A percentile compares a stretch with the other conserved stretches of the same genome.
Conservation (phyloP, 2,797 vertebrate genomes). For the Chiroxiphia lanceolata region DNA sequence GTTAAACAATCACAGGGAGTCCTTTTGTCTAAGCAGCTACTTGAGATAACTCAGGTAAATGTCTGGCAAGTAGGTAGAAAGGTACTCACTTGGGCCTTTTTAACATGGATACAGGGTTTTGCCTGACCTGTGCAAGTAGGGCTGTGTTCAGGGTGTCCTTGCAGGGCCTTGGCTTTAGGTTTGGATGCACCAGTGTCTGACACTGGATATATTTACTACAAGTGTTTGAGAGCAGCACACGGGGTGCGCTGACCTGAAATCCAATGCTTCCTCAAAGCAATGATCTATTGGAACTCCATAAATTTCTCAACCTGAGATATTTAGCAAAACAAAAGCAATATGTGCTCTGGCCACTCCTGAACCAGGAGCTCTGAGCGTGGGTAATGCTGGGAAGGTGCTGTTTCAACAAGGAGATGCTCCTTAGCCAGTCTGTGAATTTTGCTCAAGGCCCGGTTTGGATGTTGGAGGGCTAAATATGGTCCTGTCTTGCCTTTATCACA, state of each 20-base stretch:
- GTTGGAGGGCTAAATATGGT: neutral
- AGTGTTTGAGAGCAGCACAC: neutral
- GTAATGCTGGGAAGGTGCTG: neutral
- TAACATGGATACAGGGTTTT: neutral
- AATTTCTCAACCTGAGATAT: neutral
- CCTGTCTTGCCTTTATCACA: neutral
- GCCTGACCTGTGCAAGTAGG: neutral
- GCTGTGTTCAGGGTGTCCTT: neutral
- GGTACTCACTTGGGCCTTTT: neutral
- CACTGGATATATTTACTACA: neutral
- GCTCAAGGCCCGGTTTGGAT: neutral
- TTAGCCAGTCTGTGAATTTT: neutral
- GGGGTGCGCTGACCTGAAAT: neutral
- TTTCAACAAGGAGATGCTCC: neutral
- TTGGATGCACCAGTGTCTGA: neutral
- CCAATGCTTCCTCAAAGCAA: neutral
- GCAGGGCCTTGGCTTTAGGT: neutral
- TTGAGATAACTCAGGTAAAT: neutral
- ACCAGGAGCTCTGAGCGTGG: neutral
- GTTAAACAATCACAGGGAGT: neutral
- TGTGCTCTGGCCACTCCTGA: neutral
- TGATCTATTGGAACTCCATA: neutral
- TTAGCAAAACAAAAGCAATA: neutral
- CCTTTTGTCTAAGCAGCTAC: neutral
- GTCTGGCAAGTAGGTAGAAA: neutral